Evolutionary conservation across 2,888 invertebrate species (phyloP), one percentile per base, ranked within the genome.

Genomic region (Epinotia ramella): DNA sequence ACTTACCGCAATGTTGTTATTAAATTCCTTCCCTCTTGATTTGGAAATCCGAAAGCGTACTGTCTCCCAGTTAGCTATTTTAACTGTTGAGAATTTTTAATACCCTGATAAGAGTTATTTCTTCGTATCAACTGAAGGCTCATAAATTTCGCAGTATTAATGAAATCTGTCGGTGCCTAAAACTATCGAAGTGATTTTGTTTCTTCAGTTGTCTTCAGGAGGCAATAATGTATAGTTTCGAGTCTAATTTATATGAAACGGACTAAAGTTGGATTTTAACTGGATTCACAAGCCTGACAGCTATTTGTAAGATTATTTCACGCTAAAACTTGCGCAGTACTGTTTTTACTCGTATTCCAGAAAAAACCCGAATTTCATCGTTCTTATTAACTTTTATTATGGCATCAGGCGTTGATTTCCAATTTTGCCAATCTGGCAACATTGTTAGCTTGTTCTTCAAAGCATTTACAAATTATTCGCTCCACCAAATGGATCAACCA

Each of bases 221-320:
- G 53, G 28, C 28, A 13, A 13, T 3, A 49, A 24, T 16, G 24
- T 46, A 46, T 46, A 49, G 46, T 24, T 65, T 49, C 28, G n/a
- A n/a, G 5, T 49, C 65, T 28, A 24, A 49, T 65, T 65, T 49
- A 49, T 46, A 65, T 65, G 16, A 49, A 46, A 16, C 16, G 24
- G 24, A 18, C 24, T 46, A 49, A 65, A 46, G 63, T 63, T 44
- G 63, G 18, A 18, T 63, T 44, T 63, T 18, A 63, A 63, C 44
- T 63, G 5, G 63, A 44, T 63, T 63, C 20, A 44, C 63, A n/a
- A 64, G 63, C 44, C 63, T 44, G 63, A 63, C 63, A 44, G 40
- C 63, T 20, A 12, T 20, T 20, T 20, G 44, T 44, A 13, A 44
- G 18, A 44, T 40, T 44, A 20, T 64, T 44, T 20, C 44, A 28